Evolutionary conservation across 2,113 vertebrate genomes (phyloP).

Genomic region (Eublepharis macularius): DNA sequence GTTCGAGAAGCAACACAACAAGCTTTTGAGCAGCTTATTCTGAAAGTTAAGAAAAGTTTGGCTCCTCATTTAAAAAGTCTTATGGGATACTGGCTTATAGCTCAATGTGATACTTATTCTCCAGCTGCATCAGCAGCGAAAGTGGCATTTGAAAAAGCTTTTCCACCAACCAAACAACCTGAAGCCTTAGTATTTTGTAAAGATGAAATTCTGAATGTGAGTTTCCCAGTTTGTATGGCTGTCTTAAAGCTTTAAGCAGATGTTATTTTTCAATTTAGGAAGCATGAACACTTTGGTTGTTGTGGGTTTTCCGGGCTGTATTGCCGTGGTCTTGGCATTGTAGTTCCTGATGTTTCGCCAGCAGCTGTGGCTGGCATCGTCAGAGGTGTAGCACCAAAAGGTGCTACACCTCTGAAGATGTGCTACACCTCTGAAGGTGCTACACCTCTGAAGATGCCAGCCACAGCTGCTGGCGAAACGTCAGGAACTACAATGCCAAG

Average conservation of each 20-base stretch:
- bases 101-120: constrained; percentile 92
- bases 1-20: constrained; percentile 96
- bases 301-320: too few relatives aligned
- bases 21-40: constrained; percentile 92
- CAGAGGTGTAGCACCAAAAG: too few relatives aligned
- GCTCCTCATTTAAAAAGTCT: constrained; percentile 94
- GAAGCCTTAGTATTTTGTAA: constrained; percentile 96
- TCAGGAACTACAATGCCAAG: too few relatives aligned
- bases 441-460: too few relatives aligned
- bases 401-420: too few relatives aligned
- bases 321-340: too few relatives aligned
- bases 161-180: constrained; percentile 89
- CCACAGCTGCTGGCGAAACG: too few relatives aligned
- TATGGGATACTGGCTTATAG: constrained; percentile 98
- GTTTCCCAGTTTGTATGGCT: constrained; percentile 54
- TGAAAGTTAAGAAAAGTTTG: constrained; percentile 94
- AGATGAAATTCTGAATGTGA: constrained; percentile 91
- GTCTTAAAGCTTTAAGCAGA: background rate
- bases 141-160: constrained; percentile 91
- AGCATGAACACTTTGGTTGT: background rate
- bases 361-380: too few relatives aligned
- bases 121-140: constrained; percentile 91
- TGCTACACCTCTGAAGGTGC: too few relatives aligned
- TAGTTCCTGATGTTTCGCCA: too few relatives aligned
- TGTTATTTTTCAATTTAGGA: background rate